A percentile compares a stretch with the other conserved stretches of the same genome.
These are phyloP conservation scores for Drosophila fungiperda DNA, from an alignment of 2,888 invertebrate species.

Conservation along the genomic window DNA sequence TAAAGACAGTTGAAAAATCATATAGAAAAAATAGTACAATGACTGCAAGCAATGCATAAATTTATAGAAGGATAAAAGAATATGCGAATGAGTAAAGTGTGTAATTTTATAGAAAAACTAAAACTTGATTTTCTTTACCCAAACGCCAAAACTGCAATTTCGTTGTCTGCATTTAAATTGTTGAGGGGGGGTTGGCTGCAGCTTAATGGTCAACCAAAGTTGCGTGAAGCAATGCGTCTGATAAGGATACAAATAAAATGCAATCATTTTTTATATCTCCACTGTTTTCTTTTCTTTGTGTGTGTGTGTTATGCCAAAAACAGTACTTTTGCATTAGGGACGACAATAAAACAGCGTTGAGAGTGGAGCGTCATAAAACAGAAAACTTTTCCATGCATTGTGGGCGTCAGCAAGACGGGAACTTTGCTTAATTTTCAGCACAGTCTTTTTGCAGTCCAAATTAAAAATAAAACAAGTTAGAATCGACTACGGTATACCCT, in stretches of 20 bases:
- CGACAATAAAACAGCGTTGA: slow-evolving; percentile 39
- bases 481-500: too few species aligned
- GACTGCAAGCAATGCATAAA: not conserved
- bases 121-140: slow-evolving; percentile 41
- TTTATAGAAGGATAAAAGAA: not conserved
- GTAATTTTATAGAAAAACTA: slow-evolving; percentile 36
- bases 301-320: slow-evolving; percentile 4
- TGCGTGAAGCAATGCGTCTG: slow-evolving; percentile 47
- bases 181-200: not conserved
- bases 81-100: slow-evolving; percentile 23
- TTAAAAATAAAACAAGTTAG: not conserved
- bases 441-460: slow-evolving; percentile 25
- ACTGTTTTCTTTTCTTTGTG: not conserved
- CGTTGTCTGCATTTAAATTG: slow-evolving; percentile 71
- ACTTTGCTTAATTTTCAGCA: slow-evolving; percentile 37
- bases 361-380: slow-evolving; percentile 43
- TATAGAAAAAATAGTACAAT: not conserved
- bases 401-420: slow-evolving; percentile 59
- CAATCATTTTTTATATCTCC: slow-evolving; percentile 54
- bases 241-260: slow-evolving; percentile 68
- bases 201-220: slow-evolving; percentile 33
- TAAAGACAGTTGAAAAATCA: not conserved
- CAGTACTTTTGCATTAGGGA: slow-evolving; percentile 46
- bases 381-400: slow-evolving; percentile 30
- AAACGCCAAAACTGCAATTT: slow-evolving; percentile 56